Conservation (phyloP, 2,888 invertebrate genomes). For the Campoletis raptor region DNA sequence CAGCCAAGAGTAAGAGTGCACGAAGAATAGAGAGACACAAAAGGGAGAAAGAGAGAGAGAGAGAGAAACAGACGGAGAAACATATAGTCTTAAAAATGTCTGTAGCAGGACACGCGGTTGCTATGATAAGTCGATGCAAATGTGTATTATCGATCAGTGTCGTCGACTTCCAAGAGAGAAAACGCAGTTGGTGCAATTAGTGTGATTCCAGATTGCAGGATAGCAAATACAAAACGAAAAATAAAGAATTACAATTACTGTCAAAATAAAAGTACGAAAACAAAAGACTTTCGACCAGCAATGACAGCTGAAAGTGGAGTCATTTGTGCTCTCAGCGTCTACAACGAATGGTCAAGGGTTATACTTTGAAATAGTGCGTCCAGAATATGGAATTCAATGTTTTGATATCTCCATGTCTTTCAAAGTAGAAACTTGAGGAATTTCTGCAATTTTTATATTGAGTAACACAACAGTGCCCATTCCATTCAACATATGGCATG, state of each 20-base stretch:
- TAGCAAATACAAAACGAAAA: background rate
- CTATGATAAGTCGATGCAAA: slow-evolving; percentile 67
- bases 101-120: slow-evolving; percentile 46
- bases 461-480: background rate
- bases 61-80: background rate
- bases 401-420: background rate
- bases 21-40: background rate
- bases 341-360: background rate
- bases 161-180: slow-evolving; percentile 27
- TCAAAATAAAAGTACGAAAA: background rate
- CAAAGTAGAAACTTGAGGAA: background rate
- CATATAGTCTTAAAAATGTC: slow-evolving; percentile 45
- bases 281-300: background rate
- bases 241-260: background rate
- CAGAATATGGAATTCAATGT: background rate
- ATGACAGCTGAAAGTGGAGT: slow-evolving; percentile 17
- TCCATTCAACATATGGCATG: slow-evolving; percentile 2
- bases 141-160: slow-evolving; percentile 64
- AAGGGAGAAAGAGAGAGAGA: background rate
- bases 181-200: slow-evolving; percentile 53
- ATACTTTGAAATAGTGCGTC: background rate
- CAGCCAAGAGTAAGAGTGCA: slow-evolving; percentile 21
- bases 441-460: background rate
- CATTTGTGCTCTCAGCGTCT: slow-evolving; percentile 10
- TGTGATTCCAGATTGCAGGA: slow-evolving; percentile 19